These are phyloP conservation scores for Cervus canadensis DNA, from an alignment of 2,113 vertebrate genomes.

Conservation along the genomic window DNA sequence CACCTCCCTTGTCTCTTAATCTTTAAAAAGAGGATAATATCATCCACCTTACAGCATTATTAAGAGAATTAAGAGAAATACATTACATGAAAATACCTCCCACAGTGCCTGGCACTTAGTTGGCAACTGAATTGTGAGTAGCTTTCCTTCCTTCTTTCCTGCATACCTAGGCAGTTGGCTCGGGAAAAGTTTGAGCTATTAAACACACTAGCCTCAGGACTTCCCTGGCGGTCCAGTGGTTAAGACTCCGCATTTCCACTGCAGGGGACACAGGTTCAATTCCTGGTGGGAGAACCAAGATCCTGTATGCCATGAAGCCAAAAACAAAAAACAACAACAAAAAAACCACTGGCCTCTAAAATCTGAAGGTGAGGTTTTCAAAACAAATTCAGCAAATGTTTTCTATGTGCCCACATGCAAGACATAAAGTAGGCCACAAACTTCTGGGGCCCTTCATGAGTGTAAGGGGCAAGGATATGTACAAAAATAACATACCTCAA, in stretches of 20 bases:
- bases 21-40: slow-evolving; percentile 35
- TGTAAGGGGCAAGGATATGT: not conserved
- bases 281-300: not conserved
- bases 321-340: not conserved
- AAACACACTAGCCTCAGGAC: not conserved
- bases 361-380: slow-evolving; percentile 21
- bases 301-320: not conserved
- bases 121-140: not conserved
- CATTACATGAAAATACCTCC: slow-evolving; percentile 11
- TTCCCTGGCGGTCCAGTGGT: not conserved
- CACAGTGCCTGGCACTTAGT: not conserved
- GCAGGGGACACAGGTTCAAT: not conserved
- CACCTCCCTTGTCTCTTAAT: not conserved
- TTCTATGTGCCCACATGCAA: not conserved
- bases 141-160: not conserved
- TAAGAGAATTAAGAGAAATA: slow-evolving; percentile 28
- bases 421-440: not conserved
- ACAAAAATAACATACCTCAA: not conserved
- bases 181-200: not conserved
- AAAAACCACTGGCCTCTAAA: not conserved
- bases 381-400: slow-evolving; percentile 10
- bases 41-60: slow-evolving; percentile 30
- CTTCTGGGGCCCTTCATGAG: not conserved
- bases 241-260: not conserved
- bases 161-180: not conserved